These are phyloP conservation scores for Trissolcus basalis DNA, from an alignment of 1,140 invertebrate species.

Conservation along the genomic window DNA sequence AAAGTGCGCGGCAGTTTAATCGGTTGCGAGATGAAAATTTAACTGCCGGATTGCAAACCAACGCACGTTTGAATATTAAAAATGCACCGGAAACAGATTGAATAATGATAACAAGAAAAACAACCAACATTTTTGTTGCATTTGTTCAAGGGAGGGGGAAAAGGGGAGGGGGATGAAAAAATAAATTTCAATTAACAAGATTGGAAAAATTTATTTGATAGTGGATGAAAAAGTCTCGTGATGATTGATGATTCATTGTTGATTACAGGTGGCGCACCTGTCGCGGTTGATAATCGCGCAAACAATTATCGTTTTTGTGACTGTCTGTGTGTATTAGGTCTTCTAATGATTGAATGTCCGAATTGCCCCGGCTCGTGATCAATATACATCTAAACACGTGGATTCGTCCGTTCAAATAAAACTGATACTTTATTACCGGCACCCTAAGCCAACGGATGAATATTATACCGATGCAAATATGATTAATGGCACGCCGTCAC, in stretches of 20 bases:
- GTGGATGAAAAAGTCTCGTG: no score
- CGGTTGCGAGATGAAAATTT: no score
- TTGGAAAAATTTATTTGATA: no score
- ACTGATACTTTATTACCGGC: constrained; percentile 39
- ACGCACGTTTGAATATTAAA: no score
- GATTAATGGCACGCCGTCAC: constrained; percentile 31
- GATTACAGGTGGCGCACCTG: constrained; percentile 11
- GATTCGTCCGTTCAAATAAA: constrained; percentile 32
- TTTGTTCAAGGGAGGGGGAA: no score
- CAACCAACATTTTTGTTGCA: no score
- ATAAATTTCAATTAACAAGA: no score
- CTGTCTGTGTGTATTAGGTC: constrained; percentile 20
- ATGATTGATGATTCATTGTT: neutral
- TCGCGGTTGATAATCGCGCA: constrained; percentile 22
- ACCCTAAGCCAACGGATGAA: constrained; percentile 18
- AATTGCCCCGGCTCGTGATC: constrained; percentile 30
- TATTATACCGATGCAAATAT: constrained; percentile 37
- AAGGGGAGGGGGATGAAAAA: no score
- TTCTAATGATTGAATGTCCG: constrained; percentile 42
- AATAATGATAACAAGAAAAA: neutral
- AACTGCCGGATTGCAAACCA: no score
- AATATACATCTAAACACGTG: constrained; percentile 37
- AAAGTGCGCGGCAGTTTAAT: no score
- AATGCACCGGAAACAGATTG: no score
- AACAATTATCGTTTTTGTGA: constrained; percentile 34